phyloP scores from a whole-genome alignment of 2,888 invertebrate genomes.

The Acleris literana region DNA sequence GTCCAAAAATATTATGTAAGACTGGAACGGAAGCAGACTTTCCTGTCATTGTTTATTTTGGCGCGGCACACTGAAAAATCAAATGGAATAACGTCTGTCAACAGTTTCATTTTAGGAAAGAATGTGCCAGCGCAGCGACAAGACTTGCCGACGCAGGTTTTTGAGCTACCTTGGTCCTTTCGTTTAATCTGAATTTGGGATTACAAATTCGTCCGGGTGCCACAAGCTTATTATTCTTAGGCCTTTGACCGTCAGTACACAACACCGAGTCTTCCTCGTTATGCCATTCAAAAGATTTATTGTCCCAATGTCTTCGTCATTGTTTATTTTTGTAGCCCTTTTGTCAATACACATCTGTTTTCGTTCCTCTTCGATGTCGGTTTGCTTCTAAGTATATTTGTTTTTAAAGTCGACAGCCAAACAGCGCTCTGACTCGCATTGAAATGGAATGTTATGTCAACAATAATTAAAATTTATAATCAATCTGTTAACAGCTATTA shows the following conservation, averaged over 20 bases:
- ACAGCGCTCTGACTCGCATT: conserved; percentile 12
- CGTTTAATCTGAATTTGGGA: conserved; percentile 9
- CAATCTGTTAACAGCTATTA: conserved; percentile 20
- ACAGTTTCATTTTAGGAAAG: conserved; percentile 5
- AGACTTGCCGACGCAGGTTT: neutral
- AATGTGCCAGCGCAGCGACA: neutral
- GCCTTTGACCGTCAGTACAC: conserved; percentile 27
- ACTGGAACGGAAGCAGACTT: conserved; percentile 21
- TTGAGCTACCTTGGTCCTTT: neutral
- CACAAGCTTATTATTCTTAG: conserved; percentile 22
- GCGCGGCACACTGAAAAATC: conserved; percentile 5
- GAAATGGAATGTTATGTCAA: conserved; percentile 8
- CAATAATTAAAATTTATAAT: conserved; percentile 18
- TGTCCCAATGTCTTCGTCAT: conserved; percentile 50
- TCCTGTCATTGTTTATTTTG: conserved; percentile 28
- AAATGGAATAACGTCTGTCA: neutral
- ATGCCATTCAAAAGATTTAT: conserved; percentile 53
- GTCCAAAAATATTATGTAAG: conserved; percentile 28
- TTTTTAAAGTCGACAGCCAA: conserved; percentile 38
- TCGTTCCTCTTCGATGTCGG: conserved; percentile 51
- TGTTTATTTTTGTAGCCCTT: conserved; percentile 64
- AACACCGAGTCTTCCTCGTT: conserved; percentile 38
- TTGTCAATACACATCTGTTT: conserved; percentile 68
- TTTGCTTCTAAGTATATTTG: conserved; percentile 45
- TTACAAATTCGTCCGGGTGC: conserved; percentile 1